Percentiles rank a stretch among this genome's conserved stretches.
Conservation (phyloP, 1,140 invertebrate species). For the Heliconius hewitsoni region DNA sequence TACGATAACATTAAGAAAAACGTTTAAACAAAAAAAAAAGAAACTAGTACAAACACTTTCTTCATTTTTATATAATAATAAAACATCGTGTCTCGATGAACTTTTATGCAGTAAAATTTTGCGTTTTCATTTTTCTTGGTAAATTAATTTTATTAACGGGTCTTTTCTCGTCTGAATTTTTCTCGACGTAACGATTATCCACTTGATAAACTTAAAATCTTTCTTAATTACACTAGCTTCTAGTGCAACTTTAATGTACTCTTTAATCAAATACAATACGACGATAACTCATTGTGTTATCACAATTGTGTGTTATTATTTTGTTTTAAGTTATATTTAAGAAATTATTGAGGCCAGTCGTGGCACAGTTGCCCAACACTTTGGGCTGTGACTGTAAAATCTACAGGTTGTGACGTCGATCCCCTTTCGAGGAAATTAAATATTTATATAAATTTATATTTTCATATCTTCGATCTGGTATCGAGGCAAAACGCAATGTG, state of each 20-base stretch:
- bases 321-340: no score
- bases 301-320: no score
- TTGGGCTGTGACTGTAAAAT: no score
- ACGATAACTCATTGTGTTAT: no score
- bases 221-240: not conserved
- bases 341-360: not conserved
- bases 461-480: no score
- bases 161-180: conserved; percentile 1
- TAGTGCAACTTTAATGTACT: not conserved
- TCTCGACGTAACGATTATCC: not conserved
- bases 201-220: not conserved
- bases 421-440: no score
- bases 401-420: no score
- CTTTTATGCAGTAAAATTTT: not conserved
- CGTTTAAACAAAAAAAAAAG: no score
- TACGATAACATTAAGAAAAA: no score
- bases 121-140: not conserved
- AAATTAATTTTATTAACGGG: not conserved
- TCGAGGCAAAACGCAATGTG: no score
- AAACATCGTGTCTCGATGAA: not conserved
- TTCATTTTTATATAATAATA: not conserved
- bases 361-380: not conserved
- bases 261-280: not conserved
- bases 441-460: no score
- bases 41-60: no score